Base-by-base conservation (phyloP, 2,888 invertebrate genomes). In the Athalia rosae region DNA sequence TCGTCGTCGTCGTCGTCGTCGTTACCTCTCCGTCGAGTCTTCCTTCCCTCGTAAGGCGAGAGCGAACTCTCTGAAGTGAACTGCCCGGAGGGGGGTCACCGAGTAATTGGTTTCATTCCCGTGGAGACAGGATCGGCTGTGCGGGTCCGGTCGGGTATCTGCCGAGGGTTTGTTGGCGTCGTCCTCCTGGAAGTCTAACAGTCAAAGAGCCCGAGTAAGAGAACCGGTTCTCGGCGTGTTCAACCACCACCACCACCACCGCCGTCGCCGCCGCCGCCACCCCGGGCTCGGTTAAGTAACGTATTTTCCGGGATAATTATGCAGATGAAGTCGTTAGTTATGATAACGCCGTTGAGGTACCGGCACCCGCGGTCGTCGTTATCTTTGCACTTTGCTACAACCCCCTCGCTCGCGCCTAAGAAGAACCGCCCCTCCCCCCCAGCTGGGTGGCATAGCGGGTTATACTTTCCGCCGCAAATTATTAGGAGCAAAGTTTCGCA, bases 21-120 rank as follows among this genome's bases (percentile, higher is more conserved):
- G 77, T 79, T 80, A 69, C 77, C 77, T 79, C 78, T 76, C 71
- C 48, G 74, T 61, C 61, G 48, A 74, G 73, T 76, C 28, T 73
- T 66, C 76, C 79, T 69, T 63, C 61, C 76, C 66, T 78, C 76
- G 45, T 47, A 78, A 59, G 79, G 76, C 77, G 80, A 79, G 78
- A 78, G 80, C 79, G 82, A 78, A 80, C 79, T 78, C 80, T 79
- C 73, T 76, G 79, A 77, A 77, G 81, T 79, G 76, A 78, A 74
- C 76, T 80, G 85, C 86, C 88, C 84, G 83, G 84, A 74, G 62
- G 87, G 87, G 86, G 89, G 87, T 87, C 87, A 86, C 86, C 86
- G 83, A 87, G 88, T 88, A 89, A 89, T 89, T 89, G 89, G 88
- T 88, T 89, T 89, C 88, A 87, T 89, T 89, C 85, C 85, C 85